These are phyloP conservation scores for Ennomos fuscantarius DNA, from an alignment of 2,888 invertebrate species.

Conservation along the genomic window DNA sequence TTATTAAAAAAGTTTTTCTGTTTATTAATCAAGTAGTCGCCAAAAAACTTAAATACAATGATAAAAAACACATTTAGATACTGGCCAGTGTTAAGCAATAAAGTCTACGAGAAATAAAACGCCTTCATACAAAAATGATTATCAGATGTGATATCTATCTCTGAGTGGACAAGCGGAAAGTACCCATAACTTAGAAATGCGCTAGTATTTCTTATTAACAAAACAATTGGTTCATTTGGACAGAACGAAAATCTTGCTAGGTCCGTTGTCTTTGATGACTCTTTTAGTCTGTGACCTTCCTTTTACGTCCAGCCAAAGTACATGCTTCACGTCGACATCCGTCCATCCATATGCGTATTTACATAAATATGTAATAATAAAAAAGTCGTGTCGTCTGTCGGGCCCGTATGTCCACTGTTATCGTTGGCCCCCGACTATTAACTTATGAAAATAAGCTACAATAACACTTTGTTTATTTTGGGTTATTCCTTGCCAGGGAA, in stretches of 20 bases:
- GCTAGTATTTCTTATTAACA: slow-evolving; percentile 15
- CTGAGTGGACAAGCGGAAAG: slow-evolving; percentile 16
- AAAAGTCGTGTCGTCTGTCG: slow-evolving; percentile 49
- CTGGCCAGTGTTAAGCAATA: slow-evolving; percentile 16
- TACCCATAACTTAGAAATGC: slow-evolving; percentile 16
- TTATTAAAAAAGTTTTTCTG: too few species aligned
- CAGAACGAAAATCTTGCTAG: slow-evolving; percentile 14
- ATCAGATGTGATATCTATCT: slow-evolving; percentile 27
- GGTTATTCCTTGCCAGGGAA: slow-evolving; percentile 75
- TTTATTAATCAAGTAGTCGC: slow-evolving; percentile 13
- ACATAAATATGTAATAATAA: slow-evolving; percentile 56
- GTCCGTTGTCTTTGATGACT: slow-evolving; percentile 20
- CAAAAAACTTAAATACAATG: slow-evolving; percentile 10
- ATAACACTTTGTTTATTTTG: slow-evolving; percentile 83
- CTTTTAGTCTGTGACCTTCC: slow-evolving; percentile 29
- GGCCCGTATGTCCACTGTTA: slow-evolving; percentile 38
- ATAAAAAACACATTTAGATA: slow-evolving; percentile 14
- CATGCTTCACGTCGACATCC: slow-evolving; percentile 34
- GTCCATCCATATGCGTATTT: slow-evolving; percentile 49
- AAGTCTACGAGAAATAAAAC: slow-evolving; percentile 23
- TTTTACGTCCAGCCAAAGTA: slow-evolving; percentile 26
- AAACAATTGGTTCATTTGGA: slow-evolving; percentile 16
- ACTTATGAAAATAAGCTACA: slow-evolving; percentile 85
- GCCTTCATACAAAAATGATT: slow-evolving; percentile 22
- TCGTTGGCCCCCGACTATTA: slow-evolving; percentile 67